These are phyloP conservation scores for Drosophila biarmipes DNA, from an alignment of 1,140 invertebrate species.

Conservation along the genomic window DNA sequence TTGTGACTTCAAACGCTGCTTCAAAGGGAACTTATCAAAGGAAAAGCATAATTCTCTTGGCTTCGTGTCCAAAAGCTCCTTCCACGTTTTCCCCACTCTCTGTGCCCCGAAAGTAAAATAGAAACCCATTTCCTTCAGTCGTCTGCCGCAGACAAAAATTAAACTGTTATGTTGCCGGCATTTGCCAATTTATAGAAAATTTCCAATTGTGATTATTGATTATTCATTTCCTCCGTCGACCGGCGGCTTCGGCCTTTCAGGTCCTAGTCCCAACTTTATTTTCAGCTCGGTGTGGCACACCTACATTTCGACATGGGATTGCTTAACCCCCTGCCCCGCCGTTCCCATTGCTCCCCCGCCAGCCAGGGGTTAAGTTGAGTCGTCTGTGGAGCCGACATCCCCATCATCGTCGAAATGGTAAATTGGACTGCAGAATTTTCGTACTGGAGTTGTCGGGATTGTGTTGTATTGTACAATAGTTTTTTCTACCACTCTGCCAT, in stretches of 20 bases:
- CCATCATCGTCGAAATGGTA: constrained; percentile 53
- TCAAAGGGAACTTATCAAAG: constrained; percentile 33
- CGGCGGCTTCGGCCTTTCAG: background rate
- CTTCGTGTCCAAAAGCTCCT: constrained; percentile 6
- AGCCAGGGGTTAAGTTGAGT: constrained; percentile 41
- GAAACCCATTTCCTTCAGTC: constrained; percentile 17
- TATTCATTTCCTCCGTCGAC: constrained; percentile 68
- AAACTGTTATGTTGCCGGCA: constrained; percentile 47
- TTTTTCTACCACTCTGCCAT: constrained; percentile 26
- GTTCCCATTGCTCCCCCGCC: background rate
- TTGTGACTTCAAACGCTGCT: constrained; percentile 31
- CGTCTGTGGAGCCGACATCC: constrained; percentile 43
- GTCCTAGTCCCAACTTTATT: constrained; percentile 24
- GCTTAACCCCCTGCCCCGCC: constrained; percentile 26
- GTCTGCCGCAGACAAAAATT: constrained; percentile 32
- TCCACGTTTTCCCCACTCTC: constrained; percentile 3
- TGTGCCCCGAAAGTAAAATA: constrained; percentile 19
- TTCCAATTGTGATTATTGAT: constrained; percentile 80
- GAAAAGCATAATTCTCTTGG: constrained; percentile 25
- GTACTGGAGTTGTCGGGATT: constrained; percentile 71
- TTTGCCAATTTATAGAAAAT: constrained; percentile 78
- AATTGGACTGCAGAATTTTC: constrained; percentile 78
- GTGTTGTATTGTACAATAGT: constrained; percentile 49
- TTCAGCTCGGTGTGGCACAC: constrained; percentile 41
- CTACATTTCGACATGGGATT: constrained; percentile 47